Base-by-base conservation (phyloP, 2,888 invertebrate genomes). In the Tachina lurida region DNA sequence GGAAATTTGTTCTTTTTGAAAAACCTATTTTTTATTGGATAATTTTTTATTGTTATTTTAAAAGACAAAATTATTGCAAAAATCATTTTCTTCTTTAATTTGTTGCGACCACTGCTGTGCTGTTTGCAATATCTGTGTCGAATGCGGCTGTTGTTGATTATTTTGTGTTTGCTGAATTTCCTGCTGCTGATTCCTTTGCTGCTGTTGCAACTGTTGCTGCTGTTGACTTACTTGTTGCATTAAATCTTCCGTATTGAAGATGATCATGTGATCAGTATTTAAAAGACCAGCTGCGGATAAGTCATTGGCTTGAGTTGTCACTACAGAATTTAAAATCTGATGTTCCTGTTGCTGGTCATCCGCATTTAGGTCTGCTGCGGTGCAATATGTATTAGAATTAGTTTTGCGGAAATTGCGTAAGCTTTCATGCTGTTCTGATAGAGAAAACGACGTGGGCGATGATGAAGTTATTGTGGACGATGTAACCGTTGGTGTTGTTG, bases 221-320 rank as follows among this genome's bases (percentile, higher is more conserved):
- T 88, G 88, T 45, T 87, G 87, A 19, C 56, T 75, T 17, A 87
- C 82, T 68, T 87, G 84, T 56, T 86, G 87, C 58, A 78, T 81
- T n/a, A 87, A 75, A 12, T 87, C 87, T 13, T 87, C 87, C 3
- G 87, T 77, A 63, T 87, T 88, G 65, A 87, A 88, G 60, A 86
- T 88, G 58, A 88, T 70, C 87, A 88, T 60, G 8, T 88, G 85
- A 22, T 87, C 86, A 3, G 80, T 19, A 76, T 79, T 84, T 67
- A 87, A 60, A 43, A 84, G 45, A 43, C 77, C 68, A n/a, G 65
- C 5, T 10, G 84, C 39, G 2, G 79, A 41, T 10, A 85, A 68
- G 22, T 87, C 87, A 31, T 84, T 84, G 13, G 84, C 78, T 17
- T 84, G 80, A 31, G 87, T 87, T 45, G 87, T 87, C 0, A 87